These are phyloP conservation scores for Elysia chlorotica DNA, from an alignment of 1,140 invertebrate species.

Conservation along the genomic window DNA sequence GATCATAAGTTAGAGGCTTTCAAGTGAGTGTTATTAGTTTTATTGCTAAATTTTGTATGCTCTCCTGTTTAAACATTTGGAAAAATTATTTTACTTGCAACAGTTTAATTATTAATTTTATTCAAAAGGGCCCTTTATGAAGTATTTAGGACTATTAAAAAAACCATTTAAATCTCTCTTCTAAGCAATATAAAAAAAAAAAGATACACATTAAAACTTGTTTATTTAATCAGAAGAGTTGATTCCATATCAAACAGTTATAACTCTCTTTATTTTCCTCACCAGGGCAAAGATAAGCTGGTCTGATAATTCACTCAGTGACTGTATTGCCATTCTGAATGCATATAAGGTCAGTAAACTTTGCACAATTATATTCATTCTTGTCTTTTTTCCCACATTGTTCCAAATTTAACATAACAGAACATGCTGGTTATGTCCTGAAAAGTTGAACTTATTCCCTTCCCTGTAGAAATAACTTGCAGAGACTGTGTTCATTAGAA, in stretches of 20 bases:
- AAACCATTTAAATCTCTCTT: not conserved
- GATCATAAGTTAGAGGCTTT: conserved; percentile 75
- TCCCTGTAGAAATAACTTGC: no score
- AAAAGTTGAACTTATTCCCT: no score
- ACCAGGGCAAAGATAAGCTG: conserved; percentile 73
- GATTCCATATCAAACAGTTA: not conserved
- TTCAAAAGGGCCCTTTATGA: no score
- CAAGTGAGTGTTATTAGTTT: conserved; percentile 63
- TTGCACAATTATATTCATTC: not conserved
- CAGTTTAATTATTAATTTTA: no score
- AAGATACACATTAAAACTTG: not conserved
- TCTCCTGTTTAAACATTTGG: no score
- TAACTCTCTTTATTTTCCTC: not conserved
- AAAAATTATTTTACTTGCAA: no score
- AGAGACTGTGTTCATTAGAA: no score
- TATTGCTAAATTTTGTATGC: no score
- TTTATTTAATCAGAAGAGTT: not conserved
- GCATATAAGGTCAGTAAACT: conserved; percentile 74
- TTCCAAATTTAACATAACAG: no score
- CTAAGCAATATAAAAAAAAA: not conserved
- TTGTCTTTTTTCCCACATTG: no score
- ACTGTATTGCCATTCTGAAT: conserved; percentile 81
- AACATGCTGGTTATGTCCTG: no score
- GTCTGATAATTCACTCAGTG: conserved; percentile 81
- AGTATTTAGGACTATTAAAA: not conserved